Conservation (phyloP, 2,113 vertebrate species). For the Circaetus gallicus region DNA sequence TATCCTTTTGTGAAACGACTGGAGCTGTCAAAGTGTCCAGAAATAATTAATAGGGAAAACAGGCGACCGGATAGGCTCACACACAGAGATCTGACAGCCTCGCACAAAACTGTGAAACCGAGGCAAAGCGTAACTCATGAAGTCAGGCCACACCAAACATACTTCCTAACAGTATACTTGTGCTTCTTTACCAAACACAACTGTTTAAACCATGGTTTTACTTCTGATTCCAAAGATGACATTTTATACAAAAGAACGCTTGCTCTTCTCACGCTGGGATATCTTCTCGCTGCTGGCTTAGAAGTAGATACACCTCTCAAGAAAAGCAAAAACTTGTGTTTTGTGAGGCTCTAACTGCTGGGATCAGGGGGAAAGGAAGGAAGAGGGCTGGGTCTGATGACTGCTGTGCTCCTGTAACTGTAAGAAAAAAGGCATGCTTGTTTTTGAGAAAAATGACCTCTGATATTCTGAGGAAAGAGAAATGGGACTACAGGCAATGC, state of each 20-base stretch:
- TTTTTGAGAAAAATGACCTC: neutral
- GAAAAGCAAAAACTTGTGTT: neutral
- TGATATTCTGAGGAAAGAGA: neutral
- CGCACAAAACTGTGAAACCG: neutral
- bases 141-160: fast-evolving
- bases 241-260: neutral
- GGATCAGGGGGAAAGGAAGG: neutral
- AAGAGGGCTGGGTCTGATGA: neutral
- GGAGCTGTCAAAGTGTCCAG: neutral
- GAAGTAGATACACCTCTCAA: neutral
- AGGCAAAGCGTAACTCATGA: neutral
- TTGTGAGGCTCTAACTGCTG: neutral
- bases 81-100: neutral
- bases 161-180: neutral
- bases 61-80: neutral
- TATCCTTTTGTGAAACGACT: neutral
- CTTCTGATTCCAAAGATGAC: neutral
- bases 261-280: neutral
- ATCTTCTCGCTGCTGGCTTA: neutral
- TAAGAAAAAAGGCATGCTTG: neutral
- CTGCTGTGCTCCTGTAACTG: neutral
- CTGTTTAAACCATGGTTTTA: neutral
- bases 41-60: neutral
- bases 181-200: neutral
- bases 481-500: neutral